These are phyloP conservation scores for Malacoctenus gilli DNA, from an alignment of 2,797 vertebrate genomes.

Conservation along the genomic window DNA sequence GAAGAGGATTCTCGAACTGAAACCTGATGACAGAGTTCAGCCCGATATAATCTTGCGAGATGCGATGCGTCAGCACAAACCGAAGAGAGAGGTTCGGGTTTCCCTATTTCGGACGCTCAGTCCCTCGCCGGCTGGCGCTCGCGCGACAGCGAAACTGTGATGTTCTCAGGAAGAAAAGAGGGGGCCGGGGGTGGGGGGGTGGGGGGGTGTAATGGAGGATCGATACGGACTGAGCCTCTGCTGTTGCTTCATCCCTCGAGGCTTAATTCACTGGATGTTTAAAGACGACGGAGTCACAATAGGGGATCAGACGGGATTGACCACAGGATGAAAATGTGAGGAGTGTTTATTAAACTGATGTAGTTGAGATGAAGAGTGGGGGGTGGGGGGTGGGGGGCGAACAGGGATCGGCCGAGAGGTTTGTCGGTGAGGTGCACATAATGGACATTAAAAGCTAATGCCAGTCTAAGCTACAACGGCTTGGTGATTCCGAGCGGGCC, in stretches of 20 bases:
- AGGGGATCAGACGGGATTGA: constrained; percentile 76
- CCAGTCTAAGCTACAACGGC: constrained; percentile 37
- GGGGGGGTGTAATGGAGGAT: constrained; percentile 58
- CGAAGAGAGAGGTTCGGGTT: constrained; percentile 15
- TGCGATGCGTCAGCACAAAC: constrained; percentile 9
- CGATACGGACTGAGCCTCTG: constrained; percentile 68
- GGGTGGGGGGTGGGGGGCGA: constrained; percentile 12
- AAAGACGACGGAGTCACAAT: constrained; percentile 74
- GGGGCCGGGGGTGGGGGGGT: too few relatives aligned
- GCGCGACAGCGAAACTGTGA: constrained; percentile 47
- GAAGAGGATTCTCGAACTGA: constrained; percentile 22
- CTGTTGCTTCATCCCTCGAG: constrained; percentile 73
- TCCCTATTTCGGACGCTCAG: constrained; percentile 25
- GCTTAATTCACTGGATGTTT: constrained; percentile 73
- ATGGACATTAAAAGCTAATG: constrained; percentile 63
- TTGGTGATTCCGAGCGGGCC: constrained; percentile 16
- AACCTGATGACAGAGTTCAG: constrained; percentile 9
- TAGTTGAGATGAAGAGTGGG: constrained; percentile 41
- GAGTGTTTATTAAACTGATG: constrained; percentile 75
- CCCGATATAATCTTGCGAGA: constrained; percentile 17
- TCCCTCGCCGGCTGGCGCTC: constrained; percentile 8
- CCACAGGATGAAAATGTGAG: constrained; percentile 73
- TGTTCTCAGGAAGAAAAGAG: constrained; percentile 43
- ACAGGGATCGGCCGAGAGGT: constrained; percentile 25
- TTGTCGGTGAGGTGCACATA: constrained; percentile 33